Conservation (phyloP, 2,888 invertebrate genomes). For the Pycnomerus fuliginosus region DNA sequence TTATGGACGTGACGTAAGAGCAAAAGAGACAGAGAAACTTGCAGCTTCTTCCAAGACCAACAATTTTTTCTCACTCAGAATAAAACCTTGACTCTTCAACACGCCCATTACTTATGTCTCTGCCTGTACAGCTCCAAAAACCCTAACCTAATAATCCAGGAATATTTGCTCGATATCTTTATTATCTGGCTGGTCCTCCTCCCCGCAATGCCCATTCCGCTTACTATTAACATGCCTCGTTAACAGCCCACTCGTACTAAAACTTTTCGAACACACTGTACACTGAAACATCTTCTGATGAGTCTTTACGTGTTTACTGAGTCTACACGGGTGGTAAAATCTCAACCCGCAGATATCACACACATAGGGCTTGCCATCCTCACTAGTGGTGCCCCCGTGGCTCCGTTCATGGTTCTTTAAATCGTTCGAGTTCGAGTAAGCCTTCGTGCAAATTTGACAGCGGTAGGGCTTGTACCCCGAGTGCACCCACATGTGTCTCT, state of each 20-base stretch:
- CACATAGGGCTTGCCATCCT: constrained; percentile 42
- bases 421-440: constrained; percentile 45
- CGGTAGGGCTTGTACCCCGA: constrained; percentile 45
- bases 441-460: constrained; percentile 43
- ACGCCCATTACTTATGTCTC: too few species aligned
- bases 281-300: constrained; percentile 47
- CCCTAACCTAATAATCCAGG: constrained; percentile 15
- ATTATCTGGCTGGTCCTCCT: constrained; percentile 7
- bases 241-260: constrained; percentile 35
- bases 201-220: constrained; percentile 27
- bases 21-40: too few species aligned
- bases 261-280: constrained; percentile 39
- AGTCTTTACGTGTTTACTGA: constrained; percentile 53
- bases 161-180: constrained; percentile 11
- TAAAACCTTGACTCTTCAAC: too few species aligned
- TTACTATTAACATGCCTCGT: constrained; percentile 39
- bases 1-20: too few species aligned
- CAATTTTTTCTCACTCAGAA: too few species aligned
- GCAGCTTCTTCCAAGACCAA: too few species aligned
- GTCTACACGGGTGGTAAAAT: constrained; percentile 50
- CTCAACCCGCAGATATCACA: constrained; percentile 43
- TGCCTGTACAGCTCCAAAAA: too few species aligned
- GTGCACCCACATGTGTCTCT: constrained; percentile 50
- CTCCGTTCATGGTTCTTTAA: constrained; percentile 44
- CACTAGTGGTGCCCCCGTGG: constrained; percentile 31